A percentile compares a stretch with the other conserved stretches of the same genome.
Evolutionary conservation across 1,140 invertebrate species (phyloP).

Genomic region (Temnothorax longispinosus): DNA sequence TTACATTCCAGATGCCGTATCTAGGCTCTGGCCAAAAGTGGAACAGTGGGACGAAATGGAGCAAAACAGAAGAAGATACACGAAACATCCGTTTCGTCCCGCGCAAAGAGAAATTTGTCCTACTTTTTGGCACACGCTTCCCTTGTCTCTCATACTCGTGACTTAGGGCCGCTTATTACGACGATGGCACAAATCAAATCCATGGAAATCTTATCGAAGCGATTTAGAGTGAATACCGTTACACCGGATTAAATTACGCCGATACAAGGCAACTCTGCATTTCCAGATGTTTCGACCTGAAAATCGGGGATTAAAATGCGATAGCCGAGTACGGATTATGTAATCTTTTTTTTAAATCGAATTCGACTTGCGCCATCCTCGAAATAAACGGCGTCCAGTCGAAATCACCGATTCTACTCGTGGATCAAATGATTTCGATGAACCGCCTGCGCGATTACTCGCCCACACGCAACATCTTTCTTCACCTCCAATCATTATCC

Average conservation of each 20-base stretch:
- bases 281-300: neutral
- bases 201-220: neutral
- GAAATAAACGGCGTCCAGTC: neutral
- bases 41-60: neutral
- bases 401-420: neutral
- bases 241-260: neutral
- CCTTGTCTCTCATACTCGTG: conserved; percentile 17
- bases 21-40: neutral
- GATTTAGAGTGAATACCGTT: neutral
- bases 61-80: neutral
- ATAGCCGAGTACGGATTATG: no score
- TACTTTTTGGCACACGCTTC: conserved; percentile 75
- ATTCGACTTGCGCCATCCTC: neutral
- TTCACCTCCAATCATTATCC: conserved; percentile 29
- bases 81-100: conserved; percentile 9
- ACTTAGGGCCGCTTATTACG: neutral
- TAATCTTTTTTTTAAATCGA: neutral
- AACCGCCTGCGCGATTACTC: conserved; percentile 5
- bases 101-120: conserved; percentile 33
- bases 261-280: neutral
- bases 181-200: neutral
- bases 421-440: neutral
- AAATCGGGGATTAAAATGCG: neutral
- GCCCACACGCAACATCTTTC: neutral
- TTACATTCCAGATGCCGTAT: neutral